Percentiles rank a stretch among this genome's conserved stretches.
Conservation (phyloP, 2,888 invertebrate species). For the Incurvaria masculella region DNA sequence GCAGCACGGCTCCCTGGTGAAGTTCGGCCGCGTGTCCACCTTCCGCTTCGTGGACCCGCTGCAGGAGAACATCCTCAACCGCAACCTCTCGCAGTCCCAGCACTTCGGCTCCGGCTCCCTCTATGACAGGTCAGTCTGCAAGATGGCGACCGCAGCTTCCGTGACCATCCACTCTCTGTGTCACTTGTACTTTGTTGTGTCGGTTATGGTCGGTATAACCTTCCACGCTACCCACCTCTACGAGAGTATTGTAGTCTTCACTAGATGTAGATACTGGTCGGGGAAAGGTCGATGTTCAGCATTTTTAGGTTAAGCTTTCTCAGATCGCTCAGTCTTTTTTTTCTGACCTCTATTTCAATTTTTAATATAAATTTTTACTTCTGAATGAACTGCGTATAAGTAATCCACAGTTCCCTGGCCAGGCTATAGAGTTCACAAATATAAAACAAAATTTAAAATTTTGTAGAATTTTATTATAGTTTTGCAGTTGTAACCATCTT, state of each 20-base stretch:
- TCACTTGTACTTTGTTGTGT: background rate
- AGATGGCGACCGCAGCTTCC: background rate
- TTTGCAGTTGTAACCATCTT: background rate
- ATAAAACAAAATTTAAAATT: background rate
- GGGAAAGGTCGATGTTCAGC: too few species aligned
- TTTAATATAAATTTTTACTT: background rate
- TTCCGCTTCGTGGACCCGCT: constrained; percentile 83
- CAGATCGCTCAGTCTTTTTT: too few species aligned
- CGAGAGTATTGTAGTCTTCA: too few species aligned
- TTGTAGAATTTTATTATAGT: background rate
- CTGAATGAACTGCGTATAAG: too few species aligned
- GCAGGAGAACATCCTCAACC: constrained; percentile 74
- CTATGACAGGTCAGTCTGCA: constrained; percentile 70
- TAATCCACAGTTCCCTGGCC: background rate
- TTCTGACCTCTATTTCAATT: too few species aligned
- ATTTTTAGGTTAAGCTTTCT: too few species aligned
- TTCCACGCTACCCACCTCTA: too few species aligned
- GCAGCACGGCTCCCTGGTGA: constrained; percentile 79
- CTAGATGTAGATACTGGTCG: too few species aligned
- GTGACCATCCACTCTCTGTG: background rate
- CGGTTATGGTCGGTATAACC: background rate
- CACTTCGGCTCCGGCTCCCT: constrained; percentile 73
- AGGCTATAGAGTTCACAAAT: background rate
- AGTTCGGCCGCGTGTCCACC: constrained; percentile 83
- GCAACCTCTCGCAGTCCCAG: constrained; percentile 69